Conservation (phyloP, 2,113 vertebrate genomes). For the Columba livia region DNA sequence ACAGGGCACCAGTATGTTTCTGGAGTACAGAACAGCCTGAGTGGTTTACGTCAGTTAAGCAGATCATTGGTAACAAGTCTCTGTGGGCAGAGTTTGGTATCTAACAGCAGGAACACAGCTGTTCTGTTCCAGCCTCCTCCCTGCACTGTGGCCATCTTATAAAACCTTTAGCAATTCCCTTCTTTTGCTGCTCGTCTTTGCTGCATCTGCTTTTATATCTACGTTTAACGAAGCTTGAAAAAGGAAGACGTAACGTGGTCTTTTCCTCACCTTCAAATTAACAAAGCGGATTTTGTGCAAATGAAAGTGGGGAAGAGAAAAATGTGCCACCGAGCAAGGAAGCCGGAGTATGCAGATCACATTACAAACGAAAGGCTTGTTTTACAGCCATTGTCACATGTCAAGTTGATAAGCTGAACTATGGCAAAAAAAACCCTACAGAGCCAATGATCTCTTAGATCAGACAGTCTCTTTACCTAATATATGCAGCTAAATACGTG, state of each 20-base stretch:
- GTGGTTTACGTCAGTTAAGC: background rate
- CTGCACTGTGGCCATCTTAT: background rate
- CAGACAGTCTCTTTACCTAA: constrained; percentile 40
- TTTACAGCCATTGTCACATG: constrained; percentile 57
- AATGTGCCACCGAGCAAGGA: background rate
- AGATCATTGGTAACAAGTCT: background rate
- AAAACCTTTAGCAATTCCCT: constrained; percentile 43
- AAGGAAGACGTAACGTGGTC: background rate
- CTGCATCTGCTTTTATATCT: constrained; percentile 27
- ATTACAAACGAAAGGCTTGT: constrained; percentile 46
- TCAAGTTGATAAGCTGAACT: constrained; percentile 57
- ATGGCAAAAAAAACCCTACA: background rate
- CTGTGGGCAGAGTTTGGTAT: constrained; percentile 40
- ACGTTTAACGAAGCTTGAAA: constrained; percentile 43
- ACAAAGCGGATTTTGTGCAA: constrained; percentile 29
- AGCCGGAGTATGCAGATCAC: background rate
- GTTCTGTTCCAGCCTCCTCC: constrained; percentile 27
- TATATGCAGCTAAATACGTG: constrained; percentile 35
- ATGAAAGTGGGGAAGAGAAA: background rate
- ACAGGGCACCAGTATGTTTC: background rate
- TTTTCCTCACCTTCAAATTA: background rate
- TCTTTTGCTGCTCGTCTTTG: constrained; percentile 32
- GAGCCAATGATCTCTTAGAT: constrained; percentile 34
- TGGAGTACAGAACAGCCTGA: background rate
- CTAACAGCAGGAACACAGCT: constrained; percentile 64